A percentile compares a stretch with the other conserved stretches of the same genome.
These are phyloP conservation scores for Muntiacus reevesi DNA, from an alignment of 2,113 vertebrate genomes.

Conservation along the genomic window DNA sequence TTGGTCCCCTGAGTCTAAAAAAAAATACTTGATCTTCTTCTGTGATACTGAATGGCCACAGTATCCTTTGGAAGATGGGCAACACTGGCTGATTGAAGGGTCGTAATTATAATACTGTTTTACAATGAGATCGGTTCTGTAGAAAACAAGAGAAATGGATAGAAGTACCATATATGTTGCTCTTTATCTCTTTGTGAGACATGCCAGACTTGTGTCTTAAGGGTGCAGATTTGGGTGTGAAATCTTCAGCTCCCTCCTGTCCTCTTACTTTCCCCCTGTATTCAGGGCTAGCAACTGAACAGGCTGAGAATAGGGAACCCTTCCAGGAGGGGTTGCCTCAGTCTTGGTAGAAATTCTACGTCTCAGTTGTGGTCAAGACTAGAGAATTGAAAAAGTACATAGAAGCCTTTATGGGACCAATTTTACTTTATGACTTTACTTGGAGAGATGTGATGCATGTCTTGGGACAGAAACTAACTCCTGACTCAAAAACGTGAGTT, in stretches of 20 bases:
- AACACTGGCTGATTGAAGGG: not conserved
- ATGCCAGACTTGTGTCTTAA: not conserved
- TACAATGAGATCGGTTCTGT: not conserved
- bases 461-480: not conserved
- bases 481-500: not conserved
- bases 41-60: not conserved
- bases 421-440: not conserved
- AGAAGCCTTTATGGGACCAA: not conserved
- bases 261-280: not conserved
- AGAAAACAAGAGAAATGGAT: not conserved
- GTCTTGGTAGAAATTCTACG: not conserved
- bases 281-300: not conserved
- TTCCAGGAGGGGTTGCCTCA: not conserved
- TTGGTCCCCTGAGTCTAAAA: not conserved
- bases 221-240: not conserved
- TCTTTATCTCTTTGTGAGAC: not conserved
- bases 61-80: not conserved
- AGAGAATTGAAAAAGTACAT: not conserved
- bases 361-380: not conserved
- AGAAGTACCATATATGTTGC: not conserved
- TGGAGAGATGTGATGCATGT: not conserved
- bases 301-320: not conserved
- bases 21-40: not conserved
- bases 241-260: not conserved
- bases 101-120: not conserved